phyloP scores from a whole-genome alignment of 2,888 invertebrate genomes.

The Orthonychiurus folsomi region DNA sequence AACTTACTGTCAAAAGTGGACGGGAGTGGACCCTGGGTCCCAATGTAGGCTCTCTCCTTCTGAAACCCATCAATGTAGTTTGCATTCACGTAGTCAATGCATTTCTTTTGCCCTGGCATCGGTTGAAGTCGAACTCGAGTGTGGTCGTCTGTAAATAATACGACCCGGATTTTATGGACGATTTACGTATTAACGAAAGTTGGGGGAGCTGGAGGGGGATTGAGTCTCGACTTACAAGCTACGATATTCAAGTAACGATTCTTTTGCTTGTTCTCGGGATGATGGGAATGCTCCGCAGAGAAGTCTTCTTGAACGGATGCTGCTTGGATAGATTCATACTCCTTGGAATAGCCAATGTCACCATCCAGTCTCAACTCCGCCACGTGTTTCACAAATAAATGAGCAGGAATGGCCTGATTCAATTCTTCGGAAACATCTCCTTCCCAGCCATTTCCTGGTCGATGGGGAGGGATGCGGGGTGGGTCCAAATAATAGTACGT shows the following conservation, averaged over 20 bases:
- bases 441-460: constrained; percentile 54
- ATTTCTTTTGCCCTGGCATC: constrained; percentile 61
- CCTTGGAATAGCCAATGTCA: constrained; percentile 88
- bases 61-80: constrained; percentile 90
- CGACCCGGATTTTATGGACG: not conserved
- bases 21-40: constrained; percentile 89
- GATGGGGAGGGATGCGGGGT: constrained; percentile 52
- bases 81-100: constrained; percentile 87
- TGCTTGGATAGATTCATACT: constrained; percentile 80
- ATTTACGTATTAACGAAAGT: not conserved
- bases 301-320: constrained; percentile 61
- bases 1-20: constrained; percentile 88
- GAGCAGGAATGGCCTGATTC: constrained; percentile 58
- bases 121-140: constrained; percentile 75
- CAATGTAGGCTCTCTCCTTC: constrained; percentile 78
- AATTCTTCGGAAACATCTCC: constrained; percentile 36
- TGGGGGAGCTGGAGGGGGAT: not conserved
- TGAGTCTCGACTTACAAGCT: constrained; percentile 65
- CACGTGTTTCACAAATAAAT: constrained; percentile 73
- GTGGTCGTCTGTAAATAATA: constrained; percentile 63
- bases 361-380: constrained; percentile 81
- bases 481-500: constrained; percentile 72
- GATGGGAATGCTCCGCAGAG: constrained; percentile 76
- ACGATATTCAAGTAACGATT: constrained; percentile 93
- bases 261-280: constrained; percentile 84